Conservation (phyloP, 2,797 vertebrate genomes). For the Psittacula echo region DNA sequence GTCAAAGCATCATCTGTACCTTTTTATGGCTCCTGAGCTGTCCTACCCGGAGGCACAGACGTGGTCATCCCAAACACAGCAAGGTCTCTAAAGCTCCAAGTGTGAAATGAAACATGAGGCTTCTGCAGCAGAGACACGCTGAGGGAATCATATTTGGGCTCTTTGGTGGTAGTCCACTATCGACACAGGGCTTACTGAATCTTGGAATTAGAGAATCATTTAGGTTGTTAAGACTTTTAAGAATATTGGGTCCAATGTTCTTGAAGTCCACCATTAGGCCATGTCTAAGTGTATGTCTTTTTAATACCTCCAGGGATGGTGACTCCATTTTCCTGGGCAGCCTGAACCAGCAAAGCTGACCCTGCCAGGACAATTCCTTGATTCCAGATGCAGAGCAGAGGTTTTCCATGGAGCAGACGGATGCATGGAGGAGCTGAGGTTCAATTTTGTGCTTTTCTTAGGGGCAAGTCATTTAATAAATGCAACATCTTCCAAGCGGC, state of each 20-base stretch:
- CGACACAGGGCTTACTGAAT: neutral
- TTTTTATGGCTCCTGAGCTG: neutral
- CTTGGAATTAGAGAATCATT: neutral
- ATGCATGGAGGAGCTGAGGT: neutral
- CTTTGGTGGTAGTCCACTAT: neutral
- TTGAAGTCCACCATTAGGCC: neutral
- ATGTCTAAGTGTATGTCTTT: neutral
- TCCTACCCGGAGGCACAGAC: neutral
- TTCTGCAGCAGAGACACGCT: neutral
- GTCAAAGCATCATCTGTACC: neutral
- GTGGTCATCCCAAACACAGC: neutral
- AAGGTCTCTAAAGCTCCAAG: neutral
- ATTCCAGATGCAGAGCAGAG: neutral
- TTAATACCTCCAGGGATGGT: neutral
- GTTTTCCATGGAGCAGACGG: neutral
- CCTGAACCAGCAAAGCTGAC: neutral
- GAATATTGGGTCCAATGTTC: neutral
- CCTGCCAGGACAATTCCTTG: neutral
- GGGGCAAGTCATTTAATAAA: neutral
- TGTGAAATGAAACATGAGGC: neutral
- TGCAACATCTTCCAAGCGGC: rapidly evolving
- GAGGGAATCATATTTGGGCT: neutral
- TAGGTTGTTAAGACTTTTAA: neutral
- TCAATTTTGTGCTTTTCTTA: neutral
- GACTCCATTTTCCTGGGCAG: no score